phyloP scores from a whole-genome alignment of 2,113 vertebrate genomes.

The Alaudala cheleensis region DNA sequence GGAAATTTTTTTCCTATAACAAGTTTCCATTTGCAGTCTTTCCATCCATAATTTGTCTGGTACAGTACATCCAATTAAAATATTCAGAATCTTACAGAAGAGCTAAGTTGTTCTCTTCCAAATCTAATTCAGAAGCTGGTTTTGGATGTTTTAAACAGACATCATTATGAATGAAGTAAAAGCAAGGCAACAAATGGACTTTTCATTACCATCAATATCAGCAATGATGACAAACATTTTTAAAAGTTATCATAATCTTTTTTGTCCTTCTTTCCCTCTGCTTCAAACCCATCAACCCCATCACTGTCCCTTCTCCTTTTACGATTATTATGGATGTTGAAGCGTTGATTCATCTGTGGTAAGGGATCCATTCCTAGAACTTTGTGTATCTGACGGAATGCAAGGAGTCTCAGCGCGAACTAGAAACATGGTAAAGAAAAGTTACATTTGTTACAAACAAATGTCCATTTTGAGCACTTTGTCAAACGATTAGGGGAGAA shows the following conservation, averaged over 20 bases:
- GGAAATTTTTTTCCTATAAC: background rate
- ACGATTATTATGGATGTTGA: conserved; percentile 91
- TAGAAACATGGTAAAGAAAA: conserved; percentile 36
- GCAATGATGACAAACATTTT: conserved; percentile 62
- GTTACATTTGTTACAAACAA: background rate
- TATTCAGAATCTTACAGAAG: conserved; percentile 60
- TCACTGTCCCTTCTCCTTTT: conserved; percentile 98
- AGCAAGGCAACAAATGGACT: conserved; percentile 70
- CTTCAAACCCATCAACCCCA: conserved; percentile 93
- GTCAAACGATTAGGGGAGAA: background rate
- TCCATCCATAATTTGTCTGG: conserved; percentile 77
- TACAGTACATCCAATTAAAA: conserved; percentile 66
- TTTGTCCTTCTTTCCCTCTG: conserved; percentile 98
- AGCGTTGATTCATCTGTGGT: conserved; percentile 93
- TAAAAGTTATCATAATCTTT: conserved; percentile 95
- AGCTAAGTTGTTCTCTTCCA: conserved; percentile 52
- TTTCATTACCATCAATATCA: conserved; percentile 51
- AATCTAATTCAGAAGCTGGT: conserved; percentile 23
- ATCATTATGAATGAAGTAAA: conserved; percentile 74
- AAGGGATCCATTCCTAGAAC: conserved; percentile 96
- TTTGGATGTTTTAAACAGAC: conserved; percentile 70
- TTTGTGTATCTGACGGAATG: conserved; percentile 98
- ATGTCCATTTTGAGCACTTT: background rate
- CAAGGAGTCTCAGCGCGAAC: conserved; percentile 95
- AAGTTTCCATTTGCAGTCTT: conserved; percentile 72